Evolutionary conservation across 2,113 vertebrate species (phyloP).

Genomic region (Lipotes vexillifer): DNA sequence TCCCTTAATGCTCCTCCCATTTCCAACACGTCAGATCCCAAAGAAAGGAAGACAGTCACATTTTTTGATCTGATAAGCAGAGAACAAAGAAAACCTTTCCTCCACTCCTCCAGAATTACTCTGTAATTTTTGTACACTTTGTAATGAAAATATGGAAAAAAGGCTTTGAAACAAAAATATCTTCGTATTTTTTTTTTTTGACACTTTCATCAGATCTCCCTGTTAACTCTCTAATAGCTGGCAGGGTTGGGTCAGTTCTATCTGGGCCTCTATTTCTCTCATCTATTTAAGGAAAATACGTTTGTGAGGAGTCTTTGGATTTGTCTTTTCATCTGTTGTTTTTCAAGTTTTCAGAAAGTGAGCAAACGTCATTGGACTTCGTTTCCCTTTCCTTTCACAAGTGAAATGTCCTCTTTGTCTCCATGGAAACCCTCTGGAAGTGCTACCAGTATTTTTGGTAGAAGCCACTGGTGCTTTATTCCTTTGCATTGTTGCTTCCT

Average conservation of each 20-base stretch:
- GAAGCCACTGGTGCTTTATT: neutral
- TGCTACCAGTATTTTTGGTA: neutral
- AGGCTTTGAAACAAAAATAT: constrained; percentile 30
- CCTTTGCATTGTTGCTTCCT: neutral
- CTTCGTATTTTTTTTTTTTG: neutral
- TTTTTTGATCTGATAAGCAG: neutral
- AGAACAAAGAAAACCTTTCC: neutral
- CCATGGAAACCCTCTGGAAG: constrained; percentile 10
- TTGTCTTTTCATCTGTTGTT: constrained; percentile 23
- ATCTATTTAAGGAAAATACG: constrained; percentile 31
- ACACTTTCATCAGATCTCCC: neutral
- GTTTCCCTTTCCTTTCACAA: neutral
- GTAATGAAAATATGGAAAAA: neutral
- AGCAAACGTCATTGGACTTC: neutral
- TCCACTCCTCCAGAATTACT: neutral
- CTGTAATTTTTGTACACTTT: neutral
- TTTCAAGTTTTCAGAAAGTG: constrained; percentile 21
- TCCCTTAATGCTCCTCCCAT: neutral
- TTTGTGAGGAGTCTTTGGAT: neutral
- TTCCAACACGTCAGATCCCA: neutral
- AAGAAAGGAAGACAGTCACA: neutral
- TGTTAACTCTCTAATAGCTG: neutral
- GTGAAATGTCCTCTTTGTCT: neutral
- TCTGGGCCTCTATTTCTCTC: neutral
- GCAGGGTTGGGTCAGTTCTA: too few relatives aligned